These are phyloP conservation scores for Chloropsis cyanopogon DNA, from an alignment of 2,113 vertebrate genomes.

Conservation along the genomic window DNA sequence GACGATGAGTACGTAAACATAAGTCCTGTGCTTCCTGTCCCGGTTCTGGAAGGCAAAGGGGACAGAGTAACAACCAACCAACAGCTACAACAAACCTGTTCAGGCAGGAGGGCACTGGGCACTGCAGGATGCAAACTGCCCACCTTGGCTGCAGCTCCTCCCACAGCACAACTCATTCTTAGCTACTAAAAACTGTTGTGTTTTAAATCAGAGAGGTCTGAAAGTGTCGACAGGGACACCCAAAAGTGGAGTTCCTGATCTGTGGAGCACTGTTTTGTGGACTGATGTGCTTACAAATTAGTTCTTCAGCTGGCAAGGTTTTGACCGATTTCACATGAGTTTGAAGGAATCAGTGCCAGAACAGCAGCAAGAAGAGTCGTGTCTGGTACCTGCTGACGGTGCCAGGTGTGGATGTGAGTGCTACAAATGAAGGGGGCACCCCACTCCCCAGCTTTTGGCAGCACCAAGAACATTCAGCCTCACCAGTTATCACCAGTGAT, in stretches of 20 bases:
- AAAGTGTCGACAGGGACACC: not conserved
- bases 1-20: slow-evolving; percentile 95
- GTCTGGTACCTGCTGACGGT: not conserved
- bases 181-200: not conserved
- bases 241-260: not conserved
- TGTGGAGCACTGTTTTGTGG: not conserved
- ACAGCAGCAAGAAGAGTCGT: not conserved
- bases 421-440: not conserved
- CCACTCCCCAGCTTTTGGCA: not conserved
- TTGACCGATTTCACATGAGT: not conserved
- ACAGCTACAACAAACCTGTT: not conserved
- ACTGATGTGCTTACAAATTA: not conserved
- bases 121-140: not conserved
- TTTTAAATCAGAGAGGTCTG: not conserved
- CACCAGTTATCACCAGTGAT: not conserved
- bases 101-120: fast-evolving
- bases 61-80: not conserved
- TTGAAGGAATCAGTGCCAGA: not conserved
- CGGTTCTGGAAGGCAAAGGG: slow-evolving; percentile 79
- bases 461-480: not conserved
- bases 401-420: not conserved
- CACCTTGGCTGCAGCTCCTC: not conserved
- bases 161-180: fast-evolving
- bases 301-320: not conserved
- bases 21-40: slow-evolving; percentile 97